Evolutionary conservation across 2,888 invertebrate species (phyloP), one percentile per base, ranked within the genome.

Genomic region (Sisyra terminalis): DNA sequence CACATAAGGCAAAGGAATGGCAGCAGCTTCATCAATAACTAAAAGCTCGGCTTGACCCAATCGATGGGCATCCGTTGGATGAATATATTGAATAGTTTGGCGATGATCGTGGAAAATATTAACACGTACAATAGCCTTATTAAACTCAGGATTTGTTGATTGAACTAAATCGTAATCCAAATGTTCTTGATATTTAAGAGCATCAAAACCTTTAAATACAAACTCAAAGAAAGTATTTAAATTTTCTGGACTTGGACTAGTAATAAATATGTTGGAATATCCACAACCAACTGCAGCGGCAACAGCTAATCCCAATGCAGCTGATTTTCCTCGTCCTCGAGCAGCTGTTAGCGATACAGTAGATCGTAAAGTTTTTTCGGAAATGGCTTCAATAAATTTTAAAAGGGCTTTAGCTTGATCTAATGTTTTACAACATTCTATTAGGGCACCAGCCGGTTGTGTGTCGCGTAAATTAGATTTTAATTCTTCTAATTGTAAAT

Each of bases 11-110:
- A 98, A 66, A 0, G 98, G 98, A 50, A 99, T 98, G 6, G 98
- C 98, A 0, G 98, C 98, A 2, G 98, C 98, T 63, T 99, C 98
- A 61, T 99, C 98, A 44, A 98, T 94, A 1, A 98, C 78, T 29
- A 98, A 71, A 32, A 99, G 63, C 61, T 98, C 97, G 0, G 96
- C 94, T 48, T 94, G 93, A 7, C 87, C 78, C 29, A 98, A 67
- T 46, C 88, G 78, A 45, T 84, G 77, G 38, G 83, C 78, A 61
- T 97, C 94, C 34, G 81, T 80, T 1, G 98, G 96, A 46, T 89
- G 83, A 56, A 98, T 93, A 62, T 98, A 98, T 81, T 96, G 93
- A 49, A 96, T 83, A 14, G 92, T 93, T 66, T 96, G 96, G 29
- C 93, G 71, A 48, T 88, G 90, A 55, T 89, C 85, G 50, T 83